Base-by-base conservation (phyloP, 2,888 invertebrate genomes). In the Drosophila kuntzei region DNA sequence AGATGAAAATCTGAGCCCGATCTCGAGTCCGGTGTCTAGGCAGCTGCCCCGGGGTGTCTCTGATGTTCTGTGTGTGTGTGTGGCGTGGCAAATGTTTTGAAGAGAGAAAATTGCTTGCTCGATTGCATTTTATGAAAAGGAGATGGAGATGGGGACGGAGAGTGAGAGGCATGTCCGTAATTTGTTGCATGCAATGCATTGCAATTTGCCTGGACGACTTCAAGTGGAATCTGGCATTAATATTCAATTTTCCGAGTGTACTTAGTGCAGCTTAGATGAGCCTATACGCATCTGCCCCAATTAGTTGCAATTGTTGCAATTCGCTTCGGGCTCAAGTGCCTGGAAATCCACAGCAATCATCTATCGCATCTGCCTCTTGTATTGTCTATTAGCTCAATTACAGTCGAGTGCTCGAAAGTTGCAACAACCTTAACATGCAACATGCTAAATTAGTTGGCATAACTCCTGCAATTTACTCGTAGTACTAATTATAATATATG, bases 201-300 rank as follows among this genome's bases (percentile, higher is more conserved):
- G 73, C 77, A 86, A 89, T 89, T 88, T 79, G 65, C 64, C 68
- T 54, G 58, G 57, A 36, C 66, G 62, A 65, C 66, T 67, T 84
- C 89, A 70, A 84, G 89, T 84, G 75, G 66, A 25, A 62, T 55
- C 60, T 39, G 62, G 87, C 89, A 83, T 84, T 83, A 83, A 89
- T 89, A 89, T 83, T 89, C 84, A 83, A 89, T 89, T 87, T 89
- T 75, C 73, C 41, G 81, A 89, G 71, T 72, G 79, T 71, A 80
- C 71, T 89, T 89, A 87, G 57, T 62, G 63, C 73, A 67, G 80
- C 87, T 83, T 82, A 83, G 71, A 46, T 36, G 46, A 36, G 59
- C 25, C 29, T 22, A 41, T 25, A 44, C 67, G 54, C 67, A 63
- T 68, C 65, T 71, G 61, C 78, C 69, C 76, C 86, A 82, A 82